Conservation (phyloP, 1,140 invertebrate species). For the Palaemon carinicauda region DNA sequence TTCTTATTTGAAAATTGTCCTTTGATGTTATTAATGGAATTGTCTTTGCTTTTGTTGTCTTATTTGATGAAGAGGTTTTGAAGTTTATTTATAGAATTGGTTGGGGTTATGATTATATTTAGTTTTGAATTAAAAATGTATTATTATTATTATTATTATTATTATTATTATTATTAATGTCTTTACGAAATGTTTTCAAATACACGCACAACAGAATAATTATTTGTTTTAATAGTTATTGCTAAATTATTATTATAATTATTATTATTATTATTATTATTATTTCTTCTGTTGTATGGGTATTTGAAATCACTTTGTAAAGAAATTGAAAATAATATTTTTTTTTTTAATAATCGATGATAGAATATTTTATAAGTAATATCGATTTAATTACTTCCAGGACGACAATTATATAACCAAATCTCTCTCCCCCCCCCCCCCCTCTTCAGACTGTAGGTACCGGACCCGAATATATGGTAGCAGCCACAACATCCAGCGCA, state of each 20-base stretch:
- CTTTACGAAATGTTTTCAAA: too few relatives aligned
- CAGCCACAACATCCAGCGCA: not conserved
- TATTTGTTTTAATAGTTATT: not conserved
- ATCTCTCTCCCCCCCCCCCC: not conserved
- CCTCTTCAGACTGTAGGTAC: constrained; percentile 22
- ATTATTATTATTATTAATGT: not conserved
- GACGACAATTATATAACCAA: not conserved
- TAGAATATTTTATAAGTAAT: not conserved
- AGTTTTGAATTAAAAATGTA: not conserved
- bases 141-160: not conserved
- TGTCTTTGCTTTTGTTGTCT: not conserved
- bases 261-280: not conserved
- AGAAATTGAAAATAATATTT: too few relatives aligned
- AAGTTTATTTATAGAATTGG: too few relatives aligned
- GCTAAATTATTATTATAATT: not conserved
- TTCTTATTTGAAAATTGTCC: not conserved
- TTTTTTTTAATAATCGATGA: too few relatives aligned
- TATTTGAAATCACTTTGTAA: too few relatives aligned
- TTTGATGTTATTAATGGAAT: not conserved
- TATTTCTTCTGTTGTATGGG: not conserved
- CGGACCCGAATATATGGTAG: constrained; percentile 14
- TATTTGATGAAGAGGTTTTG: not conserved
- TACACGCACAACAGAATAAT: too few relatives aligned
- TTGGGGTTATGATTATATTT: not conserved
- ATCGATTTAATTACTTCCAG: not conserved